These are phyloP conservation scores for Thyatira batis DNA, from an alignment of 2,888 invertebrate species.

Conservation along the genomic window DNA sequence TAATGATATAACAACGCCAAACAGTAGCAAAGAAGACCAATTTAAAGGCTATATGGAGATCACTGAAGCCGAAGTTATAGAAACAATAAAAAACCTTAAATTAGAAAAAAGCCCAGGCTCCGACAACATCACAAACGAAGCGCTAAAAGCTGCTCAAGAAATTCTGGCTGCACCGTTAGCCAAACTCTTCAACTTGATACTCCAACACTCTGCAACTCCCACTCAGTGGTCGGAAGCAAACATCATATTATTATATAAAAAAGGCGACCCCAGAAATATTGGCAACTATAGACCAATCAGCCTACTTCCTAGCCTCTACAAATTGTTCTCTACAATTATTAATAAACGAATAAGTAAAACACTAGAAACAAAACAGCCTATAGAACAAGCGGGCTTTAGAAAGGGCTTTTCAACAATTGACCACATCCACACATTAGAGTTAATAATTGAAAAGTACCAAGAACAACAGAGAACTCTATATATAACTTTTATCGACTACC, in stretches of 20 bases:
- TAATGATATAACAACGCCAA: too few species aligned
- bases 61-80: neutral
- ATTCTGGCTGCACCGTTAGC: neutral
- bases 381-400: too few species aligned
- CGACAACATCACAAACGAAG: neutral
- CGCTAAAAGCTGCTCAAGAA: neutral
- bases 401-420: too few species aligned
- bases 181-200: neutral
- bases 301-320: too few species aligned
- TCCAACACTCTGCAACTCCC: neutral
- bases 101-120: neutral
- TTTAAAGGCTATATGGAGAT: neutral
- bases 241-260: too few species aligned
- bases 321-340: too few species aligned
- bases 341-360: too few species aligned
- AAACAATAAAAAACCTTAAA: neutral
- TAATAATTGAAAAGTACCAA: neutral
- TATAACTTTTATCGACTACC: neutral
- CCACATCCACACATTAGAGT: neutral
- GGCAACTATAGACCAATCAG: too few species aligned
- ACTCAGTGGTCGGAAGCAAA: neutral
- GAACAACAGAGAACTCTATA: neutral
- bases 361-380: too few species aligned
- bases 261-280: too few species aligned
- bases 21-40: neutral